Percentiles rank a stretch among this genome's conserved stretches.
Evolutionary conservation across 2,888 invertebrate genomes (phyloP).

Genomic region (Cordilura impudica): DNA sequence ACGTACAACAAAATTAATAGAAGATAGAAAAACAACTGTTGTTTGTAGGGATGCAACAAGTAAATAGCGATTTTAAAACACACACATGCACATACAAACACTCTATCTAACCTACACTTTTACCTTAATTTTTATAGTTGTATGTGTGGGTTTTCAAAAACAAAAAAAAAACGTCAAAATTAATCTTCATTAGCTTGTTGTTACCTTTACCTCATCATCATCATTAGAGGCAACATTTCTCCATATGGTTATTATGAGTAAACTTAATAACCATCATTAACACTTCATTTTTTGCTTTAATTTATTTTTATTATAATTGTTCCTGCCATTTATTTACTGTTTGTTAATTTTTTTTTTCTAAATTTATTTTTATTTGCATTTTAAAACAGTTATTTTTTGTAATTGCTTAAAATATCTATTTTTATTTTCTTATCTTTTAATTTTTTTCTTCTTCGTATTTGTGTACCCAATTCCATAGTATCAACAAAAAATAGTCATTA

Average conservation of each 20-base stretch:
- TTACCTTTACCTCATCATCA: not conserved
- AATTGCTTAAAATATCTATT: no score
- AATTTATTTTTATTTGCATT: no score
- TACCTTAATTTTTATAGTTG: not conserved
- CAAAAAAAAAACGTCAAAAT: not conserved
- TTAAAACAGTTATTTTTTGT: no score
- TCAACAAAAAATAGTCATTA: no score
- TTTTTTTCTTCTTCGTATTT: no score
- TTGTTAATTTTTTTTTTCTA: no score
- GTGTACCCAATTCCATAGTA: no score
- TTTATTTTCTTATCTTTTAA: no score
- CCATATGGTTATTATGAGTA: no score
- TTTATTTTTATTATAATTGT: not conserved
- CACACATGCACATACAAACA: not conserved
- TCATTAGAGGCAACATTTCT: not conserved
- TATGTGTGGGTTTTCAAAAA: not conserved
- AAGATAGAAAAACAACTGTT: slow-evolving; percentile 15
- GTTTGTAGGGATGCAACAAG: not conserved
- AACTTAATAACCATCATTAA: not conserved
- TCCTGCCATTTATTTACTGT: no score
- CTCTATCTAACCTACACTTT: not conserved
- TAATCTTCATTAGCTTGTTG: not conserved
- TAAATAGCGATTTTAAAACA: not conserved
- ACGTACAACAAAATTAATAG: slow-evolving; percentile 22
- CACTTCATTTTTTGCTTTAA: not conserved